Evolutionary conservation across 1,140 invertebrate genomes (phyloP).

Genomic region (Platorchestia sp.): DNA sequence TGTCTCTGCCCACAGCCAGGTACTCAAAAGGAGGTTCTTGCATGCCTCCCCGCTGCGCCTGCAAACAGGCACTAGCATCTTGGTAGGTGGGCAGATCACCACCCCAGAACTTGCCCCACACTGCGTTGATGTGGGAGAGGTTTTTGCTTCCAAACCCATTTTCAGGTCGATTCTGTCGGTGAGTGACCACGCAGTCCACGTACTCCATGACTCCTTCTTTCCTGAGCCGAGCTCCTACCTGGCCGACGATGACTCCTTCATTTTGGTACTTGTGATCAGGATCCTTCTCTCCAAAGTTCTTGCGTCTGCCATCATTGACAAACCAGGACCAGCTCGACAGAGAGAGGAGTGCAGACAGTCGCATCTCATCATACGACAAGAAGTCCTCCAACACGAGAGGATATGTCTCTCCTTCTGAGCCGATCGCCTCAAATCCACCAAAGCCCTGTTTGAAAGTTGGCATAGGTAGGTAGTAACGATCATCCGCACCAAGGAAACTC

Average conservation of each 20-base stretch:
- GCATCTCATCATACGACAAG: slow-evolving; percentile 77
- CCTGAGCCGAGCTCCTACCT: slow-evolving; percentile 73
- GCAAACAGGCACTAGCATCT: no score
- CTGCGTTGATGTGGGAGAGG: slow-evolving; percentile 66
- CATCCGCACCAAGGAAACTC: slow-evolving; percentile 73
- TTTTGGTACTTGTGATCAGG: slow-evolving; percentile 70
- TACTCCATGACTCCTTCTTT: slow-evolving; percentile 74
- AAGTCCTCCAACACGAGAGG: slow-evolving; percentile 70
- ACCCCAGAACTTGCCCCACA: slow-evolving; percentile 71
- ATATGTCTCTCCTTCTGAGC: slow-evolving; percentile 71
- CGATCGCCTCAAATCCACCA: slow-evolving; percentile 74
- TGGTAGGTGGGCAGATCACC: slow-evolving; percentile 70
- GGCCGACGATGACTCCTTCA: slow-evolving; percentile 71
- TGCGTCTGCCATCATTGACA: slow-evolving; percentile 77
- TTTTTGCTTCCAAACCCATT: slow-evolving; percentile 71
- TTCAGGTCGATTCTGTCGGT: slow-evolving; percentile 73
- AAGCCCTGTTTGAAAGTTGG: slow-evolving; percentile 70
- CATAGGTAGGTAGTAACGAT: slow-evolving; percentile 74
- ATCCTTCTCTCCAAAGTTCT: slow-evolving; percentile 74
- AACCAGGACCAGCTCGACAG: slow-evolving; percentile 77
- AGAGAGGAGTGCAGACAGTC: slow-evolving; percentile 76
- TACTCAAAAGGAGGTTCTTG: slow-evolving; percentile 56
- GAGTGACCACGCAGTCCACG: slow-evolving; percentile 74
- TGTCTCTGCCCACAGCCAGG: slow-evolving; percentile 69
- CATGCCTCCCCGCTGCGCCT: background rate